Evolutionary conservation across 2,113 vertebrate species (phyloP), one percentile per base, ranked within the genome.

Genomic region (Macrotus californicus): DNA sequence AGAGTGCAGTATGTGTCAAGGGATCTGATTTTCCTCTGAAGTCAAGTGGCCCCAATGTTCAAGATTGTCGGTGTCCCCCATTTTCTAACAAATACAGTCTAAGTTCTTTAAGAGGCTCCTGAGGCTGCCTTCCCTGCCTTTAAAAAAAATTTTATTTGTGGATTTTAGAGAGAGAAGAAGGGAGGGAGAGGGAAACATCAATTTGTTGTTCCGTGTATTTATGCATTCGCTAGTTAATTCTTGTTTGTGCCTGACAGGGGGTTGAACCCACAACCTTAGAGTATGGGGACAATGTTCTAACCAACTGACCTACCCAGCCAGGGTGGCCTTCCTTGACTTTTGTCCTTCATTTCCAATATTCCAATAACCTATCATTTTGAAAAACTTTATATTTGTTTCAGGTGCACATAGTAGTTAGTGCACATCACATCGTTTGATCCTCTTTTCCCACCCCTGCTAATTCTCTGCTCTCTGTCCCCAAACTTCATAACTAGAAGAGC

Each of bases 271-370:
- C 29, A 64, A 22, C 5, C 29, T 64, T 31, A 31, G 61, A 31
- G 61, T 31, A 31, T 31, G 61, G 61, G 13, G 26, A 31, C 61
- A 64, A 64, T 64, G 29, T 29, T 64, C 29, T 31, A 64, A 31
- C 61, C 12, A 64, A 64, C 61, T 64, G 13, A 31, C 13, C 29
- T 64, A 64, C 61, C 26, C 61, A 64, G 29, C 61, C 29, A 31
- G 29, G 15, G 12, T 8, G 89, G 39, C 29, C 50, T 36, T 39
- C 4, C 52, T 64, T 69, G 36, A 61, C 5, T 79, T 50, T 21
- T 1, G 0, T 59, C 19, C 14, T 67, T 19, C 39, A 6, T 0
- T 26, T 36, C 6, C 34, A 29, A 13, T 46, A 12, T 26, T 36
- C 6, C 34, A 29, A 13, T 46, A 12, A 43, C 18, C 4, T 10